Percentiles rank a stretch among this genome's conserved stretches.
phyloP scores from a whole-genome alignment of 2,113 vertebrate species.

The Lutjanus erythropterus region DNA sequence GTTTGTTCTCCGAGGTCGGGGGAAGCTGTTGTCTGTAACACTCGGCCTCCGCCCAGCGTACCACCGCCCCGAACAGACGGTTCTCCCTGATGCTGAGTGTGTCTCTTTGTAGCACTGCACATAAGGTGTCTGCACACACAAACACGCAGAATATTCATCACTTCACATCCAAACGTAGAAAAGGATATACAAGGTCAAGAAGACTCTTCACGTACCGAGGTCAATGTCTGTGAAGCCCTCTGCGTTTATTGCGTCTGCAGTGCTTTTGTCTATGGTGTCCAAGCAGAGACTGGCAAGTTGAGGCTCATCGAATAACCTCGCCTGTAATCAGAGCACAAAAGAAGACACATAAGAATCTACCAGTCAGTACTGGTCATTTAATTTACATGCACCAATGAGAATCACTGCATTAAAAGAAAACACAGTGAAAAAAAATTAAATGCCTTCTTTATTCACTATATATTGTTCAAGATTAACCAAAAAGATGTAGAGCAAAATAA shows the following conservation, averaged over 20 bases:
- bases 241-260: conserved; percentile 92
- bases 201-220: conserved; percentile 85
- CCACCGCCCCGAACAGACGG: conserved; percentile 93
- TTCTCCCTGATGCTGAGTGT: conserved; percentile 95
- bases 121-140: conserved; percentile 88
- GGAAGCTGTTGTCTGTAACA: conserved; percentile 95
- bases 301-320: conserved; percentile 95
- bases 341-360: not conserved
- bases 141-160: conserved; percentile 17
- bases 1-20: conserved; percentile 91
- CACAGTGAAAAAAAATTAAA: not conserved
- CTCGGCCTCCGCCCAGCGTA: conserved; percentile 96
- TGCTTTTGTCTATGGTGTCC: conserved; percentile 96
- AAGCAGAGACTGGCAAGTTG: conserved; percentile 95
- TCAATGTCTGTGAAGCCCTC: conserved; percentile 96
- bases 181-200: not conserved
- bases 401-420: not conserved
- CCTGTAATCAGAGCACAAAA: conserved; percentile 79
- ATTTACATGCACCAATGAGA: not conserved
- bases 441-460: not conserved
- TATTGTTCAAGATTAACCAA: not conserved
- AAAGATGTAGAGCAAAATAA: not conserved
- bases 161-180: not conserved
- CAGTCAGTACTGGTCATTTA: not conserved
- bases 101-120: conserved; percentile 93